These are phyloP conservation scores for Drosophila emarginata DNA, from an alignment of 2,888 invertebrate genomes.

Conservation along the genomic window DNA sequence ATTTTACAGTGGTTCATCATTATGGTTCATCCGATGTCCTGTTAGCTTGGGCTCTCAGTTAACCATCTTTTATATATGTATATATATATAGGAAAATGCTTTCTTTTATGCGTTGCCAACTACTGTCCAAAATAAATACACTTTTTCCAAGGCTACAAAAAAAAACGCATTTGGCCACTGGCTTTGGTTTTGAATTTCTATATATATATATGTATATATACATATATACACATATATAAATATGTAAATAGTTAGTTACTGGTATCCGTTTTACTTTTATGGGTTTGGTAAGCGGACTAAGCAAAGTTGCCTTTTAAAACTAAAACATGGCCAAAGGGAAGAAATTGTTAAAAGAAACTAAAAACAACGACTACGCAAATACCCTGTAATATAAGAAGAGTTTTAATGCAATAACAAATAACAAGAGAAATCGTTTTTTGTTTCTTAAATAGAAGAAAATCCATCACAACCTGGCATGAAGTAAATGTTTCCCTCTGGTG, in stretches of 20 bases:
- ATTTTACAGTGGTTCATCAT: too few relatives aligned
- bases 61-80: too few relatives aligned
- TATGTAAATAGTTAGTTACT: constrained; percentile 10
- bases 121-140: too few relatives aligned
- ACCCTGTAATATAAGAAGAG: not conserved
- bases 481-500: too few relatives aligned
- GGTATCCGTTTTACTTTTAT: constrained; percentile 49
- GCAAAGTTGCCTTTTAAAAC: constrained; percentile 64
- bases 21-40: too few relatives aligned
- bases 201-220: not conserved
- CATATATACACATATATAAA: constrained; percentile 42
- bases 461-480: too few relatives aligned
- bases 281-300: constrained; percentile 61
- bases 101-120: too few relatives aligned
- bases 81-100: too few relatives aligned
- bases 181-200: constrained; percentile 55
- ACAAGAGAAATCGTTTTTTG: too few relatives aligned
- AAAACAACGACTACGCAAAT: constrained; percentile 30
- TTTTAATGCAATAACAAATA: too few relatives aligned
- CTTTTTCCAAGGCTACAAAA: constrained; percentile 4
- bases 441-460: too few relatives aligned
- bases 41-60: too few relatives aligned
- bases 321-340: constrained; percentile 56
- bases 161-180: constrained; percentile 43
- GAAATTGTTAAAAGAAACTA: not conserved